A percentile compares a stretch with the other conserved stretches of the same genome.
These are phyloP conservation scores for Aplocera efformata DNA, from an alignment of 2,888 invertebrate genomes.

Conservation along the genomic window DNA sequence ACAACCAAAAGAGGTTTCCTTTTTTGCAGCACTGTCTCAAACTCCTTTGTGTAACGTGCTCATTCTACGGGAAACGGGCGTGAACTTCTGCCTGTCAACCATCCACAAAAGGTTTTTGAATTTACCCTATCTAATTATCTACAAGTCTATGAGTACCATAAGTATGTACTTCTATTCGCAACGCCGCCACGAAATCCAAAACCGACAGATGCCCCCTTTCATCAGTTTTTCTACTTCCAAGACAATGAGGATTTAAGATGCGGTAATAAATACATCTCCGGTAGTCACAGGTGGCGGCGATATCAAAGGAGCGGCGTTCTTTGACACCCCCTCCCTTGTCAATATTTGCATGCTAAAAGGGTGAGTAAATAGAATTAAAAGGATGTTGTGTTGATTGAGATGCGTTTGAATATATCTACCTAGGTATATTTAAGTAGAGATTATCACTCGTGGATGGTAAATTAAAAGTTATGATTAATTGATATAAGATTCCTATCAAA, in stretches of 20 bases:
- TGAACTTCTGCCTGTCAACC: too few species aligned
- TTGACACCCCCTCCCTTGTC: slow-evolving; percentile 43
- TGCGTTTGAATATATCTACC: too few species aligned
- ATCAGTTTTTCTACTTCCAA: slow-evolving; percentile 23
- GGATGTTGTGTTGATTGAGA: slow-evolving; percentile 38
- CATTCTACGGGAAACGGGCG: too few species aligned
- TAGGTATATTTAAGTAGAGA: too few species aligned
- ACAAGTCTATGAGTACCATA: neutral
- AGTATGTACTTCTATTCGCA: slow-evolving; percentile 1
- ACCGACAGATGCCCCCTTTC: slow-evolving; percentile 24
- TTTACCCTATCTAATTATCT: slow-evolving; percentile 7
- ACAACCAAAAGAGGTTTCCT: too few species aligned
- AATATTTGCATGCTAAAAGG: slow-evolving; percentile 62
- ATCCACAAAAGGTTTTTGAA: too few species aligned
- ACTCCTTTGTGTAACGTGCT: too few species aligned
- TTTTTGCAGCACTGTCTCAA: too few species aligned
- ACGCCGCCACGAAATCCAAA: slow-evolving; percentile 22
- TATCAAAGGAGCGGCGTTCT: slow-evolving; percentile 60
- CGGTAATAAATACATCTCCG: slow-evolving; percentile 37
- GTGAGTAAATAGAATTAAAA: slow-evolving; percentile 45
- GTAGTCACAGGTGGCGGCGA: slow-evolving; percentile 54
- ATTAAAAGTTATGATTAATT: too few species aligned
- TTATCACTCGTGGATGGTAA: too few species aligned
- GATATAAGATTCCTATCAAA: too few species aligned
- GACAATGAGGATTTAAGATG: slow-evolving; percentile 32